These are phyloP conservation scores for Ctenochaetus hawaiiensis DNA, from an alignment of 2,797 vertebrate genomes.

Conservation along the genomic window DNA sequence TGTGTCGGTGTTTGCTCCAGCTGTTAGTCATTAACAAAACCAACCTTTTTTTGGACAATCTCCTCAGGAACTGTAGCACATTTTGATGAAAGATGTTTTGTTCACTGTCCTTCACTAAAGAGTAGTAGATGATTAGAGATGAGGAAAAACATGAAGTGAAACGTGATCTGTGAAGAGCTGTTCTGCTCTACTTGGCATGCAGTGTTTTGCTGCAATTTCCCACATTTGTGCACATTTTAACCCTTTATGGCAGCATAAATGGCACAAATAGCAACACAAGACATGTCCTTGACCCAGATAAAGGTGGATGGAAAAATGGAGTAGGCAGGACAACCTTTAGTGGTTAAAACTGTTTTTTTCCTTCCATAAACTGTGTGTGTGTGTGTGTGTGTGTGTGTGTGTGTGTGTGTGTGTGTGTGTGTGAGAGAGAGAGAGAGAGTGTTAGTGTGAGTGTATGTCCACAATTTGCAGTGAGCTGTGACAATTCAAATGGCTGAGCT, in stretches of 20 bases:
- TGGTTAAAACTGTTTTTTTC: background rate
- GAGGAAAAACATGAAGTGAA: background rate
- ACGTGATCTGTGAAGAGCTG: background rate
- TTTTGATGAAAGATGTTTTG: conserved; percentile 8
- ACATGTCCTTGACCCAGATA: conserved; percentile 11
- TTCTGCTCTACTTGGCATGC: conserved; percentile 34
- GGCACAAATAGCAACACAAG: background rate
- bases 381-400: background rate
- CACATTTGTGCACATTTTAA: conserved; percentile 25
- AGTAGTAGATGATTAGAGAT: background rate
- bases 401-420: background rate
- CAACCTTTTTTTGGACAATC: background rate
- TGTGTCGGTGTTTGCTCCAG: background rate
- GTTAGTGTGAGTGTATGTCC: background rate
- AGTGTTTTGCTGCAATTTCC: background rate
- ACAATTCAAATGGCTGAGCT: conserved; percentile 65
- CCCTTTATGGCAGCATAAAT: conserved; percentile 8
- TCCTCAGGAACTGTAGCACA: too few relatives aligned
- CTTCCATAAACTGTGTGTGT: background rate
- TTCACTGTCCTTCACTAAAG: background rate
- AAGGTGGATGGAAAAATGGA: background rate
- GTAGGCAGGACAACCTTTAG: background rate
- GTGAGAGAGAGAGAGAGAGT: background rate
- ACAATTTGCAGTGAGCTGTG: conserved; percentile 19
- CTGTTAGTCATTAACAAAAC: conserved; percentile 26